Evolutionary conservation across 1,140 invertebrate genomes (phyloP), one percentile per base, ranked within the genome.

Genomic region (Eriosoma lanigerum): DNA sequence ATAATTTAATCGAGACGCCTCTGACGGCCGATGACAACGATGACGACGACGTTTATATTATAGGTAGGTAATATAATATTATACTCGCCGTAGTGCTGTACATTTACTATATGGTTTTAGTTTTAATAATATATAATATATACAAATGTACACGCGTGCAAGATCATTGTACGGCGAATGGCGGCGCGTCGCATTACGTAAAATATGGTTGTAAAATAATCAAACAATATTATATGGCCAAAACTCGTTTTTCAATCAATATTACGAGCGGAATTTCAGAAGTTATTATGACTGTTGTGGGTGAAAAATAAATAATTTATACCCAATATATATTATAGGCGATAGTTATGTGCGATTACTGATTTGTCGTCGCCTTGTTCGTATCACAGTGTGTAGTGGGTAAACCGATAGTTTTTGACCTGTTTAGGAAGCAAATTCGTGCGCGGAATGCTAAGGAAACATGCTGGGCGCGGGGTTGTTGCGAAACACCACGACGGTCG

Each of bases 381-480:
- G 24, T n/a, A n/a, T n/a, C n/a, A n/a, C n/a, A n/a, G n/a, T n/a
- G n/a, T n/a, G n/a, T n/a, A n/a, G 15, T 72, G 21, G 46, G 38
- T 50, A 70, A 70, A 26, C 9, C 24, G 24, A 32, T 52, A 3
- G 68, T 72, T 72, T 72, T 72, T 72, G 68, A 72, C 68, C 68
- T 52, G 46, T 72, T 72, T 72, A 72, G 68, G 68, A 72, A 72
- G 24, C 26, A n/a, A 29, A 52, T 52, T 72, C 68, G 68, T 72
- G 68, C 48, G 9, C 17, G 24, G 68, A 72, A 72, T 72, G 68
- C 9, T 52, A 70, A 70, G 66, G 48, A 70, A 50, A 26, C 5
- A 4, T 1, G 66, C 32, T 21, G 44, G 46, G 1, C 32, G 66
- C 48, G 68, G 68, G 68, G 24, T 29, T 52, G 48, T 72, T 72